Evolutionary conservation across 2,113 vertebrate species (phyloP).

Genomic region (Cinclus cinclus): DNA sequence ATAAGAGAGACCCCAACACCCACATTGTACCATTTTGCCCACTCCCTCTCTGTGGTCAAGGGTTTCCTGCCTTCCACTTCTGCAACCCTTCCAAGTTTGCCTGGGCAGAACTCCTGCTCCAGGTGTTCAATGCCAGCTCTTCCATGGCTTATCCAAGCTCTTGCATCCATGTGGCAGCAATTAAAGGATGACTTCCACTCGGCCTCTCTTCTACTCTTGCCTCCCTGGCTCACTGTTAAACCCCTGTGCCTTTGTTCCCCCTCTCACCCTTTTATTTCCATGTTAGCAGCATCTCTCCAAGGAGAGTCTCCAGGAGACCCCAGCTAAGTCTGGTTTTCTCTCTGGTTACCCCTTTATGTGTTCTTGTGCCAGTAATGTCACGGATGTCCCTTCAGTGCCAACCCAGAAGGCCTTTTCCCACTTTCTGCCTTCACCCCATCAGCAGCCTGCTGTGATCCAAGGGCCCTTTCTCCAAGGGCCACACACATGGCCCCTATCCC

Average conservation of each 20-base stretch:
- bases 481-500: accelerated
- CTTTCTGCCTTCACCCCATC: neutral
- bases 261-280: neutral
- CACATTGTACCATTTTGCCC: neutral
- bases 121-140: neutral
- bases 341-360: neutral
- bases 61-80: neutral
- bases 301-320: neutral
- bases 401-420: neutral
- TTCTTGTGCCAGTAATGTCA: neutral
- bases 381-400: neutral
- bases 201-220: neutral
- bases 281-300: neutral
- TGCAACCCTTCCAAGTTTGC: neutral
- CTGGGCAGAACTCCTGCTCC: neutral
- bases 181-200: neutral
- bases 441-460: accelerated
- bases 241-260: neutral
- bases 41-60: neutral
- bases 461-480: neutral
- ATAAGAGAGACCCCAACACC: neutral
- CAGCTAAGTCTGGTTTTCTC: neutral
- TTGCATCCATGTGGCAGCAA: neutral
- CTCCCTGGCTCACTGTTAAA: neutral
- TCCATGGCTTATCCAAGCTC: neutral